phyloP scores from a whole-genome alignment of 2,888 invertebrate genomes.

The Lasioglossum vierecki region DNA sequence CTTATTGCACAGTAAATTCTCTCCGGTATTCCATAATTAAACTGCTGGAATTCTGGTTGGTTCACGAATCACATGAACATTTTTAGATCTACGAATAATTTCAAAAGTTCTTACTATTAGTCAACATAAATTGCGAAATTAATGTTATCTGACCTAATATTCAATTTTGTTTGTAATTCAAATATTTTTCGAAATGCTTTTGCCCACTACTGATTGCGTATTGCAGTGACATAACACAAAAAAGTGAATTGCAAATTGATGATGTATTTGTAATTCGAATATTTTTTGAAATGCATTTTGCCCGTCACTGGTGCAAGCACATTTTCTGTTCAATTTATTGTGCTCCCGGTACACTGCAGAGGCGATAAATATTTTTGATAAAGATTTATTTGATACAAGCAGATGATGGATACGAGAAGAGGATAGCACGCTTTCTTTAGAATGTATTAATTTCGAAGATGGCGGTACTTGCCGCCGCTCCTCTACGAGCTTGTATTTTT shows the following conservation, averaged over 20 bases:
- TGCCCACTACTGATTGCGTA: no score
- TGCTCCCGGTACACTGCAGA: neutral
- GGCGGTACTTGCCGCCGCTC: neutral
- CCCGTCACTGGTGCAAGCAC: neutral
- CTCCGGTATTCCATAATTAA: slow-evolving; percentile 20
- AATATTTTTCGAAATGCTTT: no score
- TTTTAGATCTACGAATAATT: neutral
- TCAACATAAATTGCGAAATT: neutral
- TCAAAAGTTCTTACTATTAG: neutral
- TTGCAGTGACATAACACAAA: no score
- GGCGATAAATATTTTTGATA: neutral
- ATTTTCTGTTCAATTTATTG: neutral
- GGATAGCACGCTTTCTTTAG: neutral
- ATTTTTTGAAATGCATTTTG: no score
- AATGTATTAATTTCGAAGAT: neutral
- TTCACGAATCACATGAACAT: neutral
- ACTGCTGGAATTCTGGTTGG: slow-evolving; percentile 18
- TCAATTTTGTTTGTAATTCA: no score
- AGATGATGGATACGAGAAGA: neutral
- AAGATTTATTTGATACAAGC: neutral
- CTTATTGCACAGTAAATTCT: slow-evolving; percentile 12
- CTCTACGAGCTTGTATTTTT: slow-evolving; percentile 6
- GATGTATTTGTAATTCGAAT: no score
- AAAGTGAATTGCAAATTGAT: no score
- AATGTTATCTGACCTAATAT: no score